Conservation (phyloP, 2,113 vertebrate genomes). For the Notechis scutatus region DNA sequence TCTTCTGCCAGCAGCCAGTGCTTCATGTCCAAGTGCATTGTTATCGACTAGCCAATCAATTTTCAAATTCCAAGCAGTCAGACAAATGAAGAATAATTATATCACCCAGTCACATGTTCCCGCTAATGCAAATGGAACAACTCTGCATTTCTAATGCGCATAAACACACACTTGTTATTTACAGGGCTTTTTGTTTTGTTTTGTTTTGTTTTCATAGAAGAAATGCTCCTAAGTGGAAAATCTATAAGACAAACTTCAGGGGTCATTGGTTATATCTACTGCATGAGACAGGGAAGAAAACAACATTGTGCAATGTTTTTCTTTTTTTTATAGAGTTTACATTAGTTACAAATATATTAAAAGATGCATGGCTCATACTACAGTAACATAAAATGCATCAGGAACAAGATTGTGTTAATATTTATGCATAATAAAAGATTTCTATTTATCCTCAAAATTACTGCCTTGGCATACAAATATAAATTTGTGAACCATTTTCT, state of each 20-base stretch:
- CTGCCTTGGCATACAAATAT: neutral
- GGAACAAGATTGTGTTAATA: neutral
- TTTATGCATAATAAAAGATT: neutral
- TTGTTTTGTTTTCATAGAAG: neutral
- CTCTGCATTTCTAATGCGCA: slow-evolving; percentile 33
- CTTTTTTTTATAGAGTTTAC: neutral
- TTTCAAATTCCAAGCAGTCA: slow-evolving; percentile 38
- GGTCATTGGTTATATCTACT: neutral
- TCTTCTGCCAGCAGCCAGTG: slow-evolving; percentile 10
- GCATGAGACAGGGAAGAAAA: neutral
- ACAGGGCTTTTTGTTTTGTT: neutral
- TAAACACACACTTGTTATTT: neutral
- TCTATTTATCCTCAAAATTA: neutral
- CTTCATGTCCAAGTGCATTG: slow-evolving; percentile 21
- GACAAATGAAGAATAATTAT: slow-evolving; percentile 48
- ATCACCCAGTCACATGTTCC: neutral
- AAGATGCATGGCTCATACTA: neutral
- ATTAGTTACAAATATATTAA: neutral
- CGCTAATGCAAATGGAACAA: slow-evolving; percentile 37
- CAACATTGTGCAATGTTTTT: neutral
- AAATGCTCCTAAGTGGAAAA: slow-evolving; percentile 29
- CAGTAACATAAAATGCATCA: neutral
- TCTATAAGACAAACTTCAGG: neutral
- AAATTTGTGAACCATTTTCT: neutral
- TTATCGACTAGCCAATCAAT: slow-evolving; percentile 53